phyloP scores from a whole-genome alignment of 2,888 invertebrate species.

The Subacronicta megacephala region DNA sequence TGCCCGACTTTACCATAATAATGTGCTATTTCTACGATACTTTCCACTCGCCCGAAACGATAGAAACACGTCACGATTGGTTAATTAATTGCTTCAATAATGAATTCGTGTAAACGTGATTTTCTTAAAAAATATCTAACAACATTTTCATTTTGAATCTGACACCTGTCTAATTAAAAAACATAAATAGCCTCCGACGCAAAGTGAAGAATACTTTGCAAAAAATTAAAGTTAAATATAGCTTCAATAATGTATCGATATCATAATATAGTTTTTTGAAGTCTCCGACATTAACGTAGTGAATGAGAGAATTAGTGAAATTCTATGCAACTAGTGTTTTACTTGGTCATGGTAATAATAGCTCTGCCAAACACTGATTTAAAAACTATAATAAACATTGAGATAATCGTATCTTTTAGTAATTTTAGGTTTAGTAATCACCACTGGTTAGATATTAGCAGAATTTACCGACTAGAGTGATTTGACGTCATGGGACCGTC shows the following conservation, averaged over 20 bases:
- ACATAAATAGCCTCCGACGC: slow-evolving; percentile 6
- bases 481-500: no score
- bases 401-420: slow-evolving; percentile 33
- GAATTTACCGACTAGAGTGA: not conserved
- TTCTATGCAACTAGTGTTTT: slow-evolving; percentile 29
- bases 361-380: slow-evolving; percentile 18
- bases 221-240: slow-evolving; percentile 8
- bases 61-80: no score
- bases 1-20: no score
- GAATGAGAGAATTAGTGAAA: slow-evolving; percentile 11
- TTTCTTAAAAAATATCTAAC: slow-evolving; percentile 36
- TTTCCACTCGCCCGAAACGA: no score
- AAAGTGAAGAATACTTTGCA: slow-evolving; percentile 3
- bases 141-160: slow-evolving; percentile 30
- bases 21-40: no score
- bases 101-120: slow-evolving; percentile 3
- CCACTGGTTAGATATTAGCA: slow-evolving; percentile 10
- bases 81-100: no score
- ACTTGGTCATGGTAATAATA: slow-evolving; percentile 43
- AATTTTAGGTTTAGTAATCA: slow-evolving; percentile 10
- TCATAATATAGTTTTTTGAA: no score
- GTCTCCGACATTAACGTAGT: no score
- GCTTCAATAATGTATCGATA: not conserved
- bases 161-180: slow-evolving; percentile 9
- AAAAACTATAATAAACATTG: slow-evolving; percentile 35